These are phyloP conservation scores for Cotesia congregata DNA, from an alignment of 2,888 invertebrate species.

Conservation along the genomic window DNA sequence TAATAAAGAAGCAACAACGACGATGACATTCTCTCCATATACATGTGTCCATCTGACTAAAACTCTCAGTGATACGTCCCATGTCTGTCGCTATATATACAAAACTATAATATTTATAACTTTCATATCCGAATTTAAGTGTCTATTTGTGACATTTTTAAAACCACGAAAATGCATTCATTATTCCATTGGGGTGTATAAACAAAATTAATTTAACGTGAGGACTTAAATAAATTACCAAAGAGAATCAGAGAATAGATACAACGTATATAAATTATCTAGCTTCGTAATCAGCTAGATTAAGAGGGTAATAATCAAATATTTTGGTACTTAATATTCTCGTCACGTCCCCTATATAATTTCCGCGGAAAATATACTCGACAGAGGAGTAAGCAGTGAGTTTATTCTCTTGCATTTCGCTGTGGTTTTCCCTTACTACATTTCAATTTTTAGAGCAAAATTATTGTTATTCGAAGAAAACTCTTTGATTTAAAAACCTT, in stretches of 20 bases:
- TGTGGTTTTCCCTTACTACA: constrained; percentile 41
- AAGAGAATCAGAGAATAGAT: constrained; percentile 1
- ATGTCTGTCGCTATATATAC: not conserved
- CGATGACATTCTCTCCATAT: constrained; percentile 44
- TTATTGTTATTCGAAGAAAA: too few species aligned
- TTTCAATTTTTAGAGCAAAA: not conserved
- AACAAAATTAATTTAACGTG: not conserved
- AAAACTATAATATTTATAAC: constrained; percentile 3
- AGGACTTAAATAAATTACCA: not conserved
- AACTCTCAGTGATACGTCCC: constrained; percentile 20
- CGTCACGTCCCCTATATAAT: constrained; percentile 55
- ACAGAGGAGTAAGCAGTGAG: constrained; percentile 11
- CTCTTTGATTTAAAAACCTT: too few species aligned
- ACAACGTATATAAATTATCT: constrained; percentile 21
- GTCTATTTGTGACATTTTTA: not conserved
- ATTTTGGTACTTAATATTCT: constrained; percentile 62
- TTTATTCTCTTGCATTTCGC: constrained; percentile 43
- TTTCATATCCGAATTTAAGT: not conserved
- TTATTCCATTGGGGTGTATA: not conserved
- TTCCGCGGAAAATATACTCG: constrained; percentile 61
- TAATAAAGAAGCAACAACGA: constrained; percentile 60
- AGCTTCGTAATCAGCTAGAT: constrained; percentile 52
- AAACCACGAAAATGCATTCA: not conserved
- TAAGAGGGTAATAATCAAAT: constrained; percentile 70
- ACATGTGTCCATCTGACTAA: constrained; percentile 46